Conservation (phyloP, 1,140 invertebrate genomes). For the Gryllus bimaculatus region DNA sequence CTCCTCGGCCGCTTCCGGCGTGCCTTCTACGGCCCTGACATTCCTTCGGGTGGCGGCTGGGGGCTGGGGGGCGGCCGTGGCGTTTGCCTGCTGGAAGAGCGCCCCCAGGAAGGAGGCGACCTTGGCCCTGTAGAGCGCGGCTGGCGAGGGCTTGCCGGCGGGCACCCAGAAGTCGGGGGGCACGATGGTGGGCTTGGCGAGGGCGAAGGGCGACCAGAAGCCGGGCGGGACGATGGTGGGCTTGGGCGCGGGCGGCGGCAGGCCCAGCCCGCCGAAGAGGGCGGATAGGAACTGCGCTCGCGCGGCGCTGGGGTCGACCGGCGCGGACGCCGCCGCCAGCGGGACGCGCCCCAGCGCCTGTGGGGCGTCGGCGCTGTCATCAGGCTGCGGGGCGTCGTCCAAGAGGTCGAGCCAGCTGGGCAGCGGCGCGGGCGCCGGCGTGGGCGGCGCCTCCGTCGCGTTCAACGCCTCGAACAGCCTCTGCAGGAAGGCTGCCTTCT, state of each 20-base stretch:
- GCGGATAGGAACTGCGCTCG: neutral
- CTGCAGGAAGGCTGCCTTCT: neutral
- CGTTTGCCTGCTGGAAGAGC: too few relatives aligned
- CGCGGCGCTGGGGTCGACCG: constrained; percentile 28
- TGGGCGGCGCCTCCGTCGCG: neutral
- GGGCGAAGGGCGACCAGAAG: constrained; percentile 13
- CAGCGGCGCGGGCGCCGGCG: too few relatives aligned
- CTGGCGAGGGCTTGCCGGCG: too few relatives aligned
- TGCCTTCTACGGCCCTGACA: too few relatives aligned
- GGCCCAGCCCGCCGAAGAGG: neutral
- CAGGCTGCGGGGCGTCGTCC: neutral
- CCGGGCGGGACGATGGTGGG: constrained; percentile 9
- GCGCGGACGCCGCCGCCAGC: constrained; percentile 24
- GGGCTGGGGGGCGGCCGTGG: too few relatives aligned
- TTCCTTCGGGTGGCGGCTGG: too few relatives aligned
- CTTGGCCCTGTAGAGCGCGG: neutral
- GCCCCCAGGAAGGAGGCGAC: too few relatives aligned
- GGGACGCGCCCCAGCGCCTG: too few relatives aligned
- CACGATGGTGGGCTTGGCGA: constrained; percentile 26
- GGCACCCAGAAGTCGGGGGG: constrained; percentile 7
- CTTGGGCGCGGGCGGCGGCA: constrained; percentile 29
- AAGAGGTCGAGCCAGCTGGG: neutral
- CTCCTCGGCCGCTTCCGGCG: too few relatives aligned
- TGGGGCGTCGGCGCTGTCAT: neutral
- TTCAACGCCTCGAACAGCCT: neutral